A percentile compares a stretch with the other conserved stretches of the same genome.
Evolutionary conservation across 1,140 invertebrate species (phyloP).

Genomic region (Brachionus angularis): DNA sequence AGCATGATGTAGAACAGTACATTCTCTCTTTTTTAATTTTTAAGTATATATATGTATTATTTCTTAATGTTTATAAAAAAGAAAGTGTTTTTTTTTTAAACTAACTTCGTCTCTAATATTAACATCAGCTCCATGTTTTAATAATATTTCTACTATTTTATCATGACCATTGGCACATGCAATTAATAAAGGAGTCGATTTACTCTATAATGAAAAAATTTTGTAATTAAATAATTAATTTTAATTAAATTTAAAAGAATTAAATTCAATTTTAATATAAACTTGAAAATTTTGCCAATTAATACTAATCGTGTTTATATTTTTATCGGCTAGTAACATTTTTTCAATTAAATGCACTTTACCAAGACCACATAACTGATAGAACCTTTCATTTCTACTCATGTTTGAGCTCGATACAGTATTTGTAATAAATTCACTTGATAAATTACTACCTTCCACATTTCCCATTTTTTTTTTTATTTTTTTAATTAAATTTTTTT

Average conservation of each 20-base stretch:
- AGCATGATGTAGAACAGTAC: slow-evolving; percentile 56
- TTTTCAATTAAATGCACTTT: slow-evolving; percentile 44
- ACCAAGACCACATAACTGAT: slow-evolving; percentile 40
- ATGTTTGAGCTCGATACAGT: slow-evolving; percentile 5
- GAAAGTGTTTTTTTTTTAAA: too few species aligned
- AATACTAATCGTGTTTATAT: slow-evolving; percentile 37
- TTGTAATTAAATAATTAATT: background rate
- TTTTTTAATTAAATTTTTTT: too few species aligned
- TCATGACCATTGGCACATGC: slow-evolving; percentile 44
- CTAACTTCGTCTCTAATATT: slow-evolving; percentile 42
- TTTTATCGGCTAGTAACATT: slow-evolving; percentile 38
- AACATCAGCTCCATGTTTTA: slow-evolving; percentile 19
- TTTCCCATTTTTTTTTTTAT: slow-evolving; percentile 39
- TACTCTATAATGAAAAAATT: background rate
- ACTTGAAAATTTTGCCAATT: slow-evolving; percentile 44
- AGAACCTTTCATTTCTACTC: slow-evolving; percentile 44
- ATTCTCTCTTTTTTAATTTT: slow-evolving; percentile 48
- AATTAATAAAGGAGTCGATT: slow-evolving; percentile 38
- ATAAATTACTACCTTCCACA: slow-evolving; percentile 13
- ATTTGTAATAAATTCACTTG: slow-evolving; percentile 17
- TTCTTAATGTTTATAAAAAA: too few species aligned
- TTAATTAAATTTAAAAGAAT: too few species aligned
- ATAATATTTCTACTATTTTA: slow-evolving; percentile 37
- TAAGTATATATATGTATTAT: too few species aligned
- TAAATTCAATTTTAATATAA: too few species aligned